Evolutionary conservation across 92 coral and sea anemone species (phyloP).

Genomic region (Epizoanthus fatuus): DNA sequence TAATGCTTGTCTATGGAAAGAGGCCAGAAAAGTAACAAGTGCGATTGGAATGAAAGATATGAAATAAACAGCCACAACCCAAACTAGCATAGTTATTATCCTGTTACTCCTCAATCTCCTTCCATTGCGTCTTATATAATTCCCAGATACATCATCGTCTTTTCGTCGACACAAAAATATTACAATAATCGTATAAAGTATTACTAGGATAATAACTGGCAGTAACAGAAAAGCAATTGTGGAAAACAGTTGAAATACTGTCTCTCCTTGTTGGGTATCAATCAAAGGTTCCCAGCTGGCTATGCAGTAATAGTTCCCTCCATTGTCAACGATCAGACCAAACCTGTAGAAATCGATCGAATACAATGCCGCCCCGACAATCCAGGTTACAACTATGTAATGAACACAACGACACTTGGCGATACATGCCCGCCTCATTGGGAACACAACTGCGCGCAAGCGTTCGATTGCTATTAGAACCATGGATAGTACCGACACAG

Average conservation of each 20-base stretch:
- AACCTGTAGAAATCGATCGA: conserved; percentile 22
- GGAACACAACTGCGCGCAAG: conserved; percentile 32
- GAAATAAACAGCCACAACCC: conserved; percentile 1
- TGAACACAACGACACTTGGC: not conserved
- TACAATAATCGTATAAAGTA: conserved; percentile 9
- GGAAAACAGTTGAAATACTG: conserved; percentile 6
- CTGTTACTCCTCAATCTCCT: conserved; percentile 3
- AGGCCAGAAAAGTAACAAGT: too few relatives aligned
- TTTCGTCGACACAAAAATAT: not conserved
- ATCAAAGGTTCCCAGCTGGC: conserved; percentile 31
- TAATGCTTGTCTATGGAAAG: too few relatives aligned
- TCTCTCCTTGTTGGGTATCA: conserved; percentile 12
- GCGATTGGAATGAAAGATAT: not conserved
- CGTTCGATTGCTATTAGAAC: conserved; percentile 10
- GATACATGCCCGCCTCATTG: conserved; percentile 4
- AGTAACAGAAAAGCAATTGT: not conserved
- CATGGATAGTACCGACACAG: conserved; percentile 26
- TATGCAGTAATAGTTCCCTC: not conserved
- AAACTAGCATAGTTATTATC: conserved; percentile 11
- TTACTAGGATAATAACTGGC: not conserved
- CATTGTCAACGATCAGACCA: not conserved
- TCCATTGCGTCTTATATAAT: conserved; percentile 6
- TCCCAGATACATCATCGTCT: not conserved
- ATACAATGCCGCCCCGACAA: not conserved
- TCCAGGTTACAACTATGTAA: conserved; percentile 12